A percentile compares a stretch with the other conserved stretches of the same genome.
Evolutionary conservation across 1,140 invertebrate genomes (phyloP).

Genomic region (Trachymyrmex septentrionalis): DNA sequence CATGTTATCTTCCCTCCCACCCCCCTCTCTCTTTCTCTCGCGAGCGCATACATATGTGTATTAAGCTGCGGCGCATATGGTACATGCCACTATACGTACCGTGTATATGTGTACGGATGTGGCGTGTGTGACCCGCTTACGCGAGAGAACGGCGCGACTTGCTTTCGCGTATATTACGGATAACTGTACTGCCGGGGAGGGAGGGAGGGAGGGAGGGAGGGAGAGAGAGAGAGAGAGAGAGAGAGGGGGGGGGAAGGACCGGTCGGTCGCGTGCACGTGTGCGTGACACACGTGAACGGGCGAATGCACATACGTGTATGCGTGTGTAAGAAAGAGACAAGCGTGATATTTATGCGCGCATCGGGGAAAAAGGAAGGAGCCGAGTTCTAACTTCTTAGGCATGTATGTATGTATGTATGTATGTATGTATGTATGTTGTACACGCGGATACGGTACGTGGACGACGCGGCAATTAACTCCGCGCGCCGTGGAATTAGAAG

Average conservation of each 20-base stretch:
- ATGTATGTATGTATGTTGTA: neutral
- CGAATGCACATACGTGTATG: conserved; percentile 15
- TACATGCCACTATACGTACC: conserved; percentile 2
- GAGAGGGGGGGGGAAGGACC: neutral
- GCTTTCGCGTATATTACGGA: conserved; percentile 62
- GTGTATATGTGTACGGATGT: neutral
- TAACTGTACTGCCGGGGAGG: conserved; percentile 48
- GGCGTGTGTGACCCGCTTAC: conserved; percentile 44
- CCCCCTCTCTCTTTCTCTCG: neutral
- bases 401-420: no score
- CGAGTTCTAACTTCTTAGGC: neutral
- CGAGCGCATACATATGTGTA: conserved; percentile 20
- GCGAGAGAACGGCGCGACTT: conserved; percentile 47
- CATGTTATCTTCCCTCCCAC: neutral
- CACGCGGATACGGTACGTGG: neutral
- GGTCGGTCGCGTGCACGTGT: conserved; percentile 14
- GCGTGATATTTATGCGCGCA: conserved; percentile 39
- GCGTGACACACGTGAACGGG: conserved; percentile 14
- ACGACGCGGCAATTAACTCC: conserved; percentile 69
- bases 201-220: neutral
- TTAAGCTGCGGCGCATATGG: conserved; percentile 30
- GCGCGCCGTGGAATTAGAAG: conserved; percentile 65
- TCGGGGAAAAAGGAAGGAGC: neutral
- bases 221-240: conserved; percentile 11
- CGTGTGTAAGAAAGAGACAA: conserved; percentile 20